phyloP scores from a whole-genome alignment of 2,888 invertebrate species.

The Drosophila pullipes region DNA sequence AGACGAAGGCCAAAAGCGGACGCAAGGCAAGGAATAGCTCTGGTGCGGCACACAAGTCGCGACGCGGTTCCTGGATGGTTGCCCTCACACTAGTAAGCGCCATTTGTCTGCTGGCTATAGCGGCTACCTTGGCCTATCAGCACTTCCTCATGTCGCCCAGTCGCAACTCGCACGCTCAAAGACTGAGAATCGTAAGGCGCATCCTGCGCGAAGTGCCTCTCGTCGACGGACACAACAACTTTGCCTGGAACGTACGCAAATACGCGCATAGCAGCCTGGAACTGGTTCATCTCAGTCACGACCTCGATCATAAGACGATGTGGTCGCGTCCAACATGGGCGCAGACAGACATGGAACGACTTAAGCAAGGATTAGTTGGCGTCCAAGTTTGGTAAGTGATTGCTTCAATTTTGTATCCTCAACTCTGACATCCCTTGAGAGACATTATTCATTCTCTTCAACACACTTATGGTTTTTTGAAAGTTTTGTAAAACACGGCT shows the following conservation, averaged over 20 bases:
- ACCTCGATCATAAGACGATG: slow-evolving; percentile 87
- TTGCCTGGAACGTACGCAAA: slow-evolving; percentile 95
- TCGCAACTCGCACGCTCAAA: slow-evolving; percentile 85
- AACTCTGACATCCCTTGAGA: neutral
- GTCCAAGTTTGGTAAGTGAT: slow-evolving; percentile 92
- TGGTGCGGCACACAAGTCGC: slow-evolving; percentile 65
- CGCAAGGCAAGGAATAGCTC: slow-evolving; percentile 51
- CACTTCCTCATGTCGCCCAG: slow-evolving; percentile 84
- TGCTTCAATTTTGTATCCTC: neutral
- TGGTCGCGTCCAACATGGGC: slow-evolving; percentile 96
- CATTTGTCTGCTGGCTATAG: slow-evolving; percentile 82
- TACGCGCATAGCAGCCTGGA: slow-evolving; percentile 93
- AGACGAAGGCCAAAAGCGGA: slow-evolving; percentile 63
- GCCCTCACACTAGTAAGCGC: slow-evolving; percentile 83
- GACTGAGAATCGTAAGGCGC: slow-evolving; percentile 84
- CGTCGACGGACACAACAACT: slow-evolving; percentile 92
- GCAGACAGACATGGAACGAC: slow-evolving; percentile 95
- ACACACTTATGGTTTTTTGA: neutral
- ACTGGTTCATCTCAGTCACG: slow-evolving; percentile 83
- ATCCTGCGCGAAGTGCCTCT: slow-evolving; percentile 85
- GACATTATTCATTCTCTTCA: neutral
- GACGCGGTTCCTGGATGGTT: slow-evolving; percentile 83
- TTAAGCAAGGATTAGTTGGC: slow-evolving; percentile 93
- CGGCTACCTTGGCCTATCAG: slow-evolving; percentile 84
- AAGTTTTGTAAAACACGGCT: neutral